phyloP scores from a whole-genome alignment of 1,140 invertebrate genomes.

The Drosophila pandora region DNA sequence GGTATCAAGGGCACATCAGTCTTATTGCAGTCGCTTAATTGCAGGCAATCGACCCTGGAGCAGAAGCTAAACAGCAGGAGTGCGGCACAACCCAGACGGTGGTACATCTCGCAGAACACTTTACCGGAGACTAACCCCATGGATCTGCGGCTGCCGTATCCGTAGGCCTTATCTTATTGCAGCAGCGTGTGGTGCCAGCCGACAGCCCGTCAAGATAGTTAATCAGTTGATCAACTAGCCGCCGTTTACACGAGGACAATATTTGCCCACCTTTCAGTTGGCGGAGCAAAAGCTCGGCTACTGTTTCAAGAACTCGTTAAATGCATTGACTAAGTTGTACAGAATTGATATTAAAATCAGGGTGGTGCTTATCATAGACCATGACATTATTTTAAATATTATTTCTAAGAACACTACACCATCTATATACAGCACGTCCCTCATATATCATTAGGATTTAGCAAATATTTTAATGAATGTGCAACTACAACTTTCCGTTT shows the following conservation, averaged over 20 bases:
- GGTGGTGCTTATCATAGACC: neutral
- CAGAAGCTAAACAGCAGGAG: constrained; percentile 19
- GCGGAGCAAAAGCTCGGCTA: constrained; percentile 18
- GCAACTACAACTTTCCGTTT: neutral
- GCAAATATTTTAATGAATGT: neutral
- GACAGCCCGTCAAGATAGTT: constrained; percentile 71
- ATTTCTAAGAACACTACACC: too few relatives aligned
- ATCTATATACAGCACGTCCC: too few relatives aligned
- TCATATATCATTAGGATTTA: too few relatives aligned
- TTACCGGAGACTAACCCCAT: constrained; percentile 44
- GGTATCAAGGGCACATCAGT: constrained; percentile 32
- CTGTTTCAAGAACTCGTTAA: constrained; percentile 15
- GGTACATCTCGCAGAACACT: constrained; percentile 40
- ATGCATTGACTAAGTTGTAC: constrained; percentile 16
- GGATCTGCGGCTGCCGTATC: constrained; percentile 18
- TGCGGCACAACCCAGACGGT: constrained; percentile 3
- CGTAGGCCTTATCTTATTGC: constrained; percentile 62
- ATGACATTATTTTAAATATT: too few relatives aligned
- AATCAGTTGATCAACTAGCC: constrained; percentile 58
- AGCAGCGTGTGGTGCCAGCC: constrained; percentile 45
- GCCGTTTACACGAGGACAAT: constrained; percentile 44
- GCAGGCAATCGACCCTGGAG: constrained; percentile 24
- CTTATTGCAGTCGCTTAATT: constrained; percentile 57
- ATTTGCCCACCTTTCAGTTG: constrained; percentile 46
- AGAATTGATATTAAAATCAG: neutral